phyloP scores from a whole-genome alignment of 2,888 invertebrate genomes.

The Lathronympha strigana region DNA sequence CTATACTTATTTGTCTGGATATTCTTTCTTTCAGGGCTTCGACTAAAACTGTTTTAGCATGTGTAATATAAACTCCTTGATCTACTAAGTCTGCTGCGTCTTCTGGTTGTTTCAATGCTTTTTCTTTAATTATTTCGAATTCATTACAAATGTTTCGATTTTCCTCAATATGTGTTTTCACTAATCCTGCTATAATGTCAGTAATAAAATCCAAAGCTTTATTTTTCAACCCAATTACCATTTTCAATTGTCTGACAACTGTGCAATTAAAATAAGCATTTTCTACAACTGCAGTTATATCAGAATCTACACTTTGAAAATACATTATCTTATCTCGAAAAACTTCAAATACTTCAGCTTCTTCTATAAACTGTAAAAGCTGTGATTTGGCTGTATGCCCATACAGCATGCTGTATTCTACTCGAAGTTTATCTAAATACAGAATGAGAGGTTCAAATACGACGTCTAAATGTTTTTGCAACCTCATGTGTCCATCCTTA shows the following conservation, averaged over 20 bases:
- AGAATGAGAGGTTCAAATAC: conserved; percentile 83
- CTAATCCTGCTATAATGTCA: conserved; percentile 86
- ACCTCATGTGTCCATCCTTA: conserved; percentile 76
- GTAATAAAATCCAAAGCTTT: conserved; percentile 85
- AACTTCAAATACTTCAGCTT: conserved; percentile 83
- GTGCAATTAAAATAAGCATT: conserved; percentile 88
- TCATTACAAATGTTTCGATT: conserved; percentile 88
- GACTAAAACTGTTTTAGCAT: conserved; percentile 89
- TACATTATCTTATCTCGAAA: conserved; percentile 85
- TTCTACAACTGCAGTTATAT: conserved; percentile 85
- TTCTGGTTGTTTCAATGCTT: conserved; percentile 88
- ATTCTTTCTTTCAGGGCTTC: conserved; percentile 88
- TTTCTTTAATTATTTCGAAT: conserved; percentile 88
- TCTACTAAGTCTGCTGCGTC: conserved; percentile 93
- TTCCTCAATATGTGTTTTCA: conserved; percentile 86
- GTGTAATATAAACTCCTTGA: conserved; percentile 91
- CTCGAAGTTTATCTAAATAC: conserved; percentile 82
- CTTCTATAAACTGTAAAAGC: conserved; percentile 74
- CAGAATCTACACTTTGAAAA: conserved; percentile 84
- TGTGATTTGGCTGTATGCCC: conserved; percentile 76
- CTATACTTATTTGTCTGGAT: conserved; percentile 85
- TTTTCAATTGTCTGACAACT: conserved; percentile 85
- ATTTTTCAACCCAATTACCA: conserved; percentile 85
- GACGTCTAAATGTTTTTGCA: conserved; percentile 78
- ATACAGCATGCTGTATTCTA: conserved; percentile 84